Percentiles rank a stretch among this genome's conserved stretches.
Evolutionary conservation across 2,888 invertebrate genomes (phyloP).

Genomic region (Oligia latruncula): DNA sequence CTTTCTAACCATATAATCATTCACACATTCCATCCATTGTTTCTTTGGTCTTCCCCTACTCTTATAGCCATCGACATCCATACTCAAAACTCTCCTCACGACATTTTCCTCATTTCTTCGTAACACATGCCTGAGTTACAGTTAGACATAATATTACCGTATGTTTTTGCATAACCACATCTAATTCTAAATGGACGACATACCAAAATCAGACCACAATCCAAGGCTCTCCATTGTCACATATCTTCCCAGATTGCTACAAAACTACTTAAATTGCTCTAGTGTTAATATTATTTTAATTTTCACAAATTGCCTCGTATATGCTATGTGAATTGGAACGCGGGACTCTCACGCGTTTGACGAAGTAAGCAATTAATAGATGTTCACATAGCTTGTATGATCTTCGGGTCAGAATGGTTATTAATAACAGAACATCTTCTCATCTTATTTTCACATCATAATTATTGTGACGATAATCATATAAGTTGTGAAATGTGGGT

Average conservation of each 20-base stretch:
- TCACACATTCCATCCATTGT: no score
- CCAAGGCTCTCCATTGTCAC: slow-evolving; percentile 41
- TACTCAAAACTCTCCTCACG: no score
- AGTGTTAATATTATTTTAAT: slow-evolving; percentile 46
- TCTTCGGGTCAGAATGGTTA: slow-evolving; percentile 22
- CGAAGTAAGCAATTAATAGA: slow-evolving; percentile 15
- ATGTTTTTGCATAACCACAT: not conserved
- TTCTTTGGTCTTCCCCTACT: no score
- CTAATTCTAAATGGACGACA: not conserved
- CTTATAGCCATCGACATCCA: no score
- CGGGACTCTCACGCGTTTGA: slow-evolving; percentile 15
- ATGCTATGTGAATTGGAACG: slow-evolving; percentile 40
- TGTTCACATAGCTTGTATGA: slow-evolving; percentile 27
- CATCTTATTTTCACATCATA: slow-evolving; percentile 3
- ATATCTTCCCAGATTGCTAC: slow-evolving; percentile 33
- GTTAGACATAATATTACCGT: not conserved
- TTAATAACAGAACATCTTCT: slow-evolving; percentile 13
- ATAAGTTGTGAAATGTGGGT: not conserved
- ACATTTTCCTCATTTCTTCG: no score
- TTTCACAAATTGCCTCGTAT: slow-evolving; percentile 15
- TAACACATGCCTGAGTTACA: not conserved
- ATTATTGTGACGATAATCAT: not conserved
- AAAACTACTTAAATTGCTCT: slow-evolving; percentile 5
- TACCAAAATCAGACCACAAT: not conserved
- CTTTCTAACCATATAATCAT: no score